phyloP scores from a whole-genome alignment of 2,113 vertebrate species.

The Synodontis membranacea region DNA sequence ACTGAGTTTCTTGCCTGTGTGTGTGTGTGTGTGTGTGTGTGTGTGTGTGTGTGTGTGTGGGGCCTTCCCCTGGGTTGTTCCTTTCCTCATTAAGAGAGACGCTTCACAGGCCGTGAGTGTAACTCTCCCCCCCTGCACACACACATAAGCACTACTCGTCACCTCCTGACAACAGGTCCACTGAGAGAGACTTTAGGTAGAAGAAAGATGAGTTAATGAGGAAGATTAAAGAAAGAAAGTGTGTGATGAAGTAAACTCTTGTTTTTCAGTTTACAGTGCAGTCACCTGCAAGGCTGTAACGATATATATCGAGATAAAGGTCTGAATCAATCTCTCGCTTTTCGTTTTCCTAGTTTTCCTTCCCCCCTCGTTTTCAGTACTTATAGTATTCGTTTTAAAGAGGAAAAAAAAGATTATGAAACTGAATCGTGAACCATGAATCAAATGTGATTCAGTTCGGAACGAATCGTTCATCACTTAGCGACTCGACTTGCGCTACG shows the following conservation, averaged over 20 bases:
- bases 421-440: background rate
- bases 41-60: conserved; percentile 33
- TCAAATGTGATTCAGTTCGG: too few species aligned
- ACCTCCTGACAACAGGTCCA: conserved; percentile 81
- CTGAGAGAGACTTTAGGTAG: conserved; percentile 32
- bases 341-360: background rate
- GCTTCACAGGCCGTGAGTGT: conserved; percentile 88
- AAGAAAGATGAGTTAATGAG: conserved; percentile 33
- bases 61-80: conserved; percentile 38
- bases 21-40: conserved; percentile 32
- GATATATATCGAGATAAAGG: background rate
- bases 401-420: background rate
- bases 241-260: background rate
- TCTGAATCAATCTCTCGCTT: background rate
- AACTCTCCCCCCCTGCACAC: conserved; percentile 80
- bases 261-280: background rate
- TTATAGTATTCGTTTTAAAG: background rate
- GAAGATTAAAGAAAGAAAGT: background rate
- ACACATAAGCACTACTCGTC: conserved; percentile 81
- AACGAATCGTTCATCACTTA: background rate
- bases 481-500: accelerated
- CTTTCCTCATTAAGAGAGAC: conserved; percentile 86
- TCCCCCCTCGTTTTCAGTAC: background rate
- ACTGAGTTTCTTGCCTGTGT: background rate
- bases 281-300: background rate